phyloP scores from a whole-genome alignment of 1,140 invertebrate species.

The Drosophila subpulchrella region DNA sequence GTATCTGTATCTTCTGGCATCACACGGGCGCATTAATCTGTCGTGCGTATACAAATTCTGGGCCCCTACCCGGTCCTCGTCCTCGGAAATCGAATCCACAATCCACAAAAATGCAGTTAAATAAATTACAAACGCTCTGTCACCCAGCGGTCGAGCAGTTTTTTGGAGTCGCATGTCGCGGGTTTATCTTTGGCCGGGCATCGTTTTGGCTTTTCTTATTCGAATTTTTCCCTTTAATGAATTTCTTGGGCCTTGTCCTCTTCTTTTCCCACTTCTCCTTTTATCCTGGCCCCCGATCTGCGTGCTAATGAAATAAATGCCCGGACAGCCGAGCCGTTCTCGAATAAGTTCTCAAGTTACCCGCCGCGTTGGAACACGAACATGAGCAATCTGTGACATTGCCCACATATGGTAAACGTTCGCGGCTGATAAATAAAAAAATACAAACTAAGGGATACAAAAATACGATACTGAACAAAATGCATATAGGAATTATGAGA shows the following conservation, averaged over 20 bases:
- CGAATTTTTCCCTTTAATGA: slow-evolving; percentile 62
- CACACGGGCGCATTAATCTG: slow-evolving; percentile 57
- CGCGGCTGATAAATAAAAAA: slow-evolving; percentile 42
- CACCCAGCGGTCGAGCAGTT: slow-evolving; percentile 66
- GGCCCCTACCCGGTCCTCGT: slow-evolving; percentile 39
- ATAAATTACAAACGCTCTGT: slow-evolving; percentile 83
- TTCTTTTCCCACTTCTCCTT: slow-evolving; percentile 9
- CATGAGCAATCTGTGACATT: slow-evolving; percentile 74
- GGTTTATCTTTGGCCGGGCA: slow-evolving; percentile 70
- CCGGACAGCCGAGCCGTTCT: slow-evolving; percentile 57
- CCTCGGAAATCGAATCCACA: slow-evolving; percentile 79
- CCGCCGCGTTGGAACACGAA: slow-evolving; percentile 37
- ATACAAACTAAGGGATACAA: slow-evolving; percentile 21
- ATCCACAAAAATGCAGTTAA: slow-evolving; percentile 83
- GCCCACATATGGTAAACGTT: slow-evolving; percentile 58
- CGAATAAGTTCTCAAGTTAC: slow-evolving; percentile 70
- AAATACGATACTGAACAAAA: slow-evolving; percentile 53
- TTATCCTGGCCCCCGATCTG: slow-evolving; percentile 59
- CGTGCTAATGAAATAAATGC: slow-evolving; percentile 81
- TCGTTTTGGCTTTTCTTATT: slow-evolving; percentile 57
- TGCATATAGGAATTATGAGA: slow-evolving; percentile 66
- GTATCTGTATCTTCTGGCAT: slow-evolving; percentile 66
- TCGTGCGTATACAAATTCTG: slow-evolving; percentile 76
- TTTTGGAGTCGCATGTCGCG: slow-evolving; percentile 67
- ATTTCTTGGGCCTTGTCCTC: slow-evolving; percentile 39